These are phyloP conservation scores for Euphonia xanthogaster DNA, from an alignment of 2,797 vertebrate species.

Conservation along the genomic window DNA sequence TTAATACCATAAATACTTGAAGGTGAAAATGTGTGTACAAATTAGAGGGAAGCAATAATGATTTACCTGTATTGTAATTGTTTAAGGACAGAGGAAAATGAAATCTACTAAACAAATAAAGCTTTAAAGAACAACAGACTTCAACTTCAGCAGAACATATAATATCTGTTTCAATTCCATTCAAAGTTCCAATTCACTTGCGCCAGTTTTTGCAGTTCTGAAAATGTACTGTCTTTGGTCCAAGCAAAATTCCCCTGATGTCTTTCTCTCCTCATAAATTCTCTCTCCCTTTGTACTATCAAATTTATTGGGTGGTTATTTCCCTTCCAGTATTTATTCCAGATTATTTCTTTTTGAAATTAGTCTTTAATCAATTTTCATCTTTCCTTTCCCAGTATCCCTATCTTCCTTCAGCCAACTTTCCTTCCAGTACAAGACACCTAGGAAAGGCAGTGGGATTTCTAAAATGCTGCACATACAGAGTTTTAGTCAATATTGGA, in stretches of 20 bases:
- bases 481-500: neutral
- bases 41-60: neutral
- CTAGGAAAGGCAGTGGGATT: neutral
- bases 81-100: neutral
- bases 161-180: neutral
- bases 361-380: neutral
- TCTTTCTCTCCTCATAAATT: neutral
- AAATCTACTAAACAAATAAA: neutral
- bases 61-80: neutral
- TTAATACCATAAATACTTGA: neutral
- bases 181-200: neutral
- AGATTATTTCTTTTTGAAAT: neutral
- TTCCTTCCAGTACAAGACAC: neutral
- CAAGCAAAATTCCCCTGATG: neutral
- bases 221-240: neutral
- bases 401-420: neutral
- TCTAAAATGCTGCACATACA: neutral
- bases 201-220: neutral
- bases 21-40: neutral
- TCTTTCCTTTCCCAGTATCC: neutral
- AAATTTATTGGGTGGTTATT: neutral
- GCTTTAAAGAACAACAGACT: neutral
- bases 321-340: neutral
- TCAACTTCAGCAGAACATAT: neutral
- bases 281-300: neutral